Evolutionary conservation across 2,888 invertebrate genomes (phyloP), one percentile per base, ranked within the genome.

Genomic region (Periphyllus acericola): DNA sequence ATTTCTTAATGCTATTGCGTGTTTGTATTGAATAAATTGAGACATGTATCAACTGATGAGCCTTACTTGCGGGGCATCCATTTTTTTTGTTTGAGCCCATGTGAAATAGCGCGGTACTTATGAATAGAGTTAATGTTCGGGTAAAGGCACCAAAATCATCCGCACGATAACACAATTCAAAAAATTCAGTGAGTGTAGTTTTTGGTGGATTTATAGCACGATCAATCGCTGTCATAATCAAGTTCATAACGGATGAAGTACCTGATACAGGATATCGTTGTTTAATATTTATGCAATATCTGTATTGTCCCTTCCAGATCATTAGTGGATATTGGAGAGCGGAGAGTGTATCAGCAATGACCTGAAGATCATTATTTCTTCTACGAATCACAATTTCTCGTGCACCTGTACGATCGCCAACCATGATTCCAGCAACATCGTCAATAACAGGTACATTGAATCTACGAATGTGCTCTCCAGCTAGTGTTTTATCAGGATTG

Each of bases 401-500:
- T 34, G 32, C 25, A 46, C 11, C 79, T 78, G 40, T 78, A 60
- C 72, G 4, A 32, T 89, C 52, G 52, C 32, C 75, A 66, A 89
- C 84, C 75, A 89, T 68, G 32, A 89, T 55, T 81, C 89, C 83
- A 46, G 89, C 89, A 72, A 89, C 85, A 6, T 88, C 89, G 60
- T 89, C 80, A 76, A 74, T n/a, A 75, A 83, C 79, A 68, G 86
- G 89, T 71, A 83, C 87, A 89, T 89, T 89, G 79, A 83, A 89
- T 68, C 89, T 72, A 68, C 89, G 60, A 32, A 78, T 60, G 74
- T 89, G 89, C 36, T 83, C 85, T 34, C 34, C 80, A 34, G 34
- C 32, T 55, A 86, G 87, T 81, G 9, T 80, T 66, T 79, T 84
- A 72, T 89, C 89, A 25, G 86, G 72, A 79, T 81, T 76, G 29